These are phyloP conservation scores for Melanaphis sacchari DNA, from an alignment of 1,140 invertebrate species.

Conservation along the genomic window DNA sequence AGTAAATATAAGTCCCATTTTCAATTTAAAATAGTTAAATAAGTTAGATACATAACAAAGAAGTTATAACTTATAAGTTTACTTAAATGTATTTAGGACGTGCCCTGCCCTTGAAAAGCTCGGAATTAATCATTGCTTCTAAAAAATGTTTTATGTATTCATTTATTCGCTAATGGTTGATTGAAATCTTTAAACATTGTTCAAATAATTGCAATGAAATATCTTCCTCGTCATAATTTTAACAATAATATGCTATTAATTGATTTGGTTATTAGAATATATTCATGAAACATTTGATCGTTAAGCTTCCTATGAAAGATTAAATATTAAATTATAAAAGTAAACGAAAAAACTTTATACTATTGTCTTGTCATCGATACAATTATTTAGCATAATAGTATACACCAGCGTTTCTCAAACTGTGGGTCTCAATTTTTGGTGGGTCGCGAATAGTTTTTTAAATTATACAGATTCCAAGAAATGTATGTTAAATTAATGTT, in stretches of 20 bases:
- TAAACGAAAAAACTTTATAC: not conserved
- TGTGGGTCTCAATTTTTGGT: no score
- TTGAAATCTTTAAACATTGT: not conserved
- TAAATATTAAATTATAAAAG: not conserved
- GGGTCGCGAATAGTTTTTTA: no score
- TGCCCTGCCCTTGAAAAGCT: conserved; percentile 13
- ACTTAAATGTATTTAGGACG: conserved; percentile 3
- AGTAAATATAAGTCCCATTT: not conserved
- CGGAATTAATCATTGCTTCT: not conserved
- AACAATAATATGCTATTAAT: not conserved
- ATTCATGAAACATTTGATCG: not conserved
- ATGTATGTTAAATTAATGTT: no score
- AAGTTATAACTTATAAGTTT: not conserved
- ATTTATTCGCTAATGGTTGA: not conserved
- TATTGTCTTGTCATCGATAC: conserved; percentile 2
- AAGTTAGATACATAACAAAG: not conserved
- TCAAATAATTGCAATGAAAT: conserved; percentile 22
- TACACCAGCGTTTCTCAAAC: no score
- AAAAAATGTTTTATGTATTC: not conserved
- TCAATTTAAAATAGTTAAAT: not conserved
- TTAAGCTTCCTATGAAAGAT: not conserved
- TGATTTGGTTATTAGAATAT: not conserved
- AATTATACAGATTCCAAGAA: no score
- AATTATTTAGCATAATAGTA: not conserved
- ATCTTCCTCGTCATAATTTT: not conserved